Conservation (phyloP, 2,888 invertebrate genomes). For the Lasius fuliginosus region DNA sequence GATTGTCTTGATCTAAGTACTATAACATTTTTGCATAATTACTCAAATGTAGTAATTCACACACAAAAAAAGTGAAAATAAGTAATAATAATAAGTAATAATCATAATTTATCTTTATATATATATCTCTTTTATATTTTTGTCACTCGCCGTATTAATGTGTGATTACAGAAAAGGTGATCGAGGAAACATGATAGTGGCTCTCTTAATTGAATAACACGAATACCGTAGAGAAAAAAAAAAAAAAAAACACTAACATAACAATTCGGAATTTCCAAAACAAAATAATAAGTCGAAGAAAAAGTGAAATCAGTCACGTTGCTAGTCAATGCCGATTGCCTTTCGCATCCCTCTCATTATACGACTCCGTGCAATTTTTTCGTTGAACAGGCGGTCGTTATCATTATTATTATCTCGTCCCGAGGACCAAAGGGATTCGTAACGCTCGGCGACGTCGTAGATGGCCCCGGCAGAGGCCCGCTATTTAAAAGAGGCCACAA, state of each 20-base stretch:
- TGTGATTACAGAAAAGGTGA: not conserved
- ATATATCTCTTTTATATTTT: not conserved
- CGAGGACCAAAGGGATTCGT: slow-evolving; percentile 60
- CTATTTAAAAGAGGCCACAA: slow-evolving; percentile 82
- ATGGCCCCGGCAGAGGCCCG: slow-evolving; percentile 65
- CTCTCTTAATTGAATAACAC: not conserved
- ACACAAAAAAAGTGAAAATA: not conserved
- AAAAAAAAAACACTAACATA: not conserved
- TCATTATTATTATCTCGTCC: slow-evolving; percentile 59
- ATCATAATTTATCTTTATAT: not conserved
- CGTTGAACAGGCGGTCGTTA: slow-evolving; percentile 29
- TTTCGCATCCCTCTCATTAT: slow-evolving; percentile 40
- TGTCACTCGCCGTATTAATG: not conserved
- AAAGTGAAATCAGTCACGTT: slow-evolving; percentile 21
- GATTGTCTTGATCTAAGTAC: not conserved
- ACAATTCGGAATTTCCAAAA: not conserved
- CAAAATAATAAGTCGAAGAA: not conserved
- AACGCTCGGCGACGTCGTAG: slow-evolving; percentile 67
- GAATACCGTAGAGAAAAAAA: not conserved
- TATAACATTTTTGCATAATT: not conserved
- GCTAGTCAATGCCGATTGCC: slow-evolving; percentile 35
- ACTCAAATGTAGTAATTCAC: not conserved
- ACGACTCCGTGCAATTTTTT: slow-evolving; percentile 47
- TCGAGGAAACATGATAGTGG: not conserved
- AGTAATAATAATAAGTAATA: not conserved